Conservation (phyloP, 2,888 invertebrate species). For the Lasioglossum lativentre region DNA sequence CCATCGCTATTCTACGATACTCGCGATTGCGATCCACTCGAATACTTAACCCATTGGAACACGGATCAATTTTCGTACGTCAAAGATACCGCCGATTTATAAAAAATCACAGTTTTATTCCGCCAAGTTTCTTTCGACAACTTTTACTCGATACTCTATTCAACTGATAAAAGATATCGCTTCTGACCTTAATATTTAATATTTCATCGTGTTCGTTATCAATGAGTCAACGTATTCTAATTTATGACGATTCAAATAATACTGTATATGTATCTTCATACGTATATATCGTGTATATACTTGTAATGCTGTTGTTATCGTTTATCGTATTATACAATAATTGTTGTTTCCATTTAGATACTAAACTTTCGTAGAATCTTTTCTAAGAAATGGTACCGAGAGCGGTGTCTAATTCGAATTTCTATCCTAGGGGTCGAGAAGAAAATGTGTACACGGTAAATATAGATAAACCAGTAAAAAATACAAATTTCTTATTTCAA, state of each 20-base stretch:
- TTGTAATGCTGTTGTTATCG: slow-evolving; percentile 9
- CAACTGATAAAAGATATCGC: slow-evolving; percentile 34
- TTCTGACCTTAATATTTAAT: slow-evolving; percentile 32
- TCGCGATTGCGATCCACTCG: background rate
- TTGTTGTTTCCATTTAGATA: background rate
- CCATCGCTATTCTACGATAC: slow-evolving; percentile 20
- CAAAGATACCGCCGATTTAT: slow-evolving; percentile 42
- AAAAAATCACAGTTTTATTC: slow-evolving; percentile 56
- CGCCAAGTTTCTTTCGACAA: slow-evolving; percentile 9
- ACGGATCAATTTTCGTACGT: slow-evolving; percentile 33
- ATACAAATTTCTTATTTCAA: slow-evolving; percentile 57
- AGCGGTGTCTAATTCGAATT: slow-evolving; percentile 30
- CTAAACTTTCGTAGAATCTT: slow-evolving; percentile 33
- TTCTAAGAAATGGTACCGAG: slow-evolving; percentile 45
- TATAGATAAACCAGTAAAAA: slow-evolving; percentile 60
- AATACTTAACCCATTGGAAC: slow-evolving; percentile 49
- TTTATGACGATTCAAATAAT: slow-evolving; percentile 40
- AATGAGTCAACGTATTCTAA: slow-evolving; percentile 39
- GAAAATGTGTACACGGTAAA: slow-evolving; percentile 50
- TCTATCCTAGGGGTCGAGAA: slow-evolving; percentile 36
- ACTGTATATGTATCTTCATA: slow-evolving; percentile 20
- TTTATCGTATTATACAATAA: background rate
- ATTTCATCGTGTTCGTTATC: slow-evolving; percentile 34
- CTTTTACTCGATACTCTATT: background rate
- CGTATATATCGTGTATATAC: background rate